These are phyloP conservation scores for Aspidiotus rigidus DNA, from an alignment of 2,888 invertebrate genomes.

Conservation along the genomic window DNA sequence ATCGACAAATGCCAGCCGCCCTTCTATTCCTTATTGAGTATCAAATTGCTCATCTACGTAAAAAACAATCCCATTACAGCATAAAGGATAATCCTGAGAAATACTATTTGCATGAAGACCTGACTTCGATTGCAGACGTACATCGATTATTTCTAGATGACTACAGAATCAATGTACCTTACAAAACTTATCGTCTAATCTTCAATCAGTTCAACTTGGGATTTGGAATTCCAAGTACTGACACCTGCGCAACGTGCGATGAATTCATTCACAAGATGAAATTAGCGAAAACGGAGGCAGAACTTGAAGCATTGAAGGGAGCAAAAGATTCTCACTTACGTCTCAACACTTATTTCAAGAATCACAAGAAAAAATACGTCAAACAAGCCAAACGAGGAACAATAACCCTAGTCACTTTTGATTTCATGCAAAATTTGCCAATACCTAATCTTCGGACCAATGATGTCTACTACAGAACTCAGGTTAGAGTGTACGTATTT, in stretches of 20 bases:
- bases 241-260: slow-evolving; percentile 6
- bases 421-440: slow-evolving; percentile 17
- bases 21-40: neutral
- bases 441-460: neutral
- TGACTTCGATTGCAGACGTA: neutral
- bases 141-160: neutral
- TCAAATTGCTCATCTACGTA: neutral
- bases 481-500: neutral
- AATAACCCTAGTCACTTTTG: neutral
- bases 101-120: slow-evolving; percentile 4
- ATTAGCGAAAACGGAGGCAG: neutral
- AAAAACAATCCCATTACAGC: slow-evolving; percentile 5
- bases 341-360: neutral
- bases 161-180: neutral
- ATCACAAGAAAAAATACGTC: neutral
- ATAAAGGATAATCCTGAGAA: neutral
- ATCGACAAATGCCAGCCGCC: neutral
- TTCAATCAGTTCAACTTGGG: slow-evolving; percentile 5
- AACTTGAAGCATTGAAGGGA: neutral
- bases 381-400: neutral
- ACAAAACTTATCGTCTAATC: neutral
- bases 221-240: neutral
- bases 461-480: neutral
- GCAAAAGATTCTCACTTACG: neutral
- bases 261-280: neutral